Base-by-base conservation (phyloP, 2,888 invertebrate species). In the Agrotis puta region DNA sequence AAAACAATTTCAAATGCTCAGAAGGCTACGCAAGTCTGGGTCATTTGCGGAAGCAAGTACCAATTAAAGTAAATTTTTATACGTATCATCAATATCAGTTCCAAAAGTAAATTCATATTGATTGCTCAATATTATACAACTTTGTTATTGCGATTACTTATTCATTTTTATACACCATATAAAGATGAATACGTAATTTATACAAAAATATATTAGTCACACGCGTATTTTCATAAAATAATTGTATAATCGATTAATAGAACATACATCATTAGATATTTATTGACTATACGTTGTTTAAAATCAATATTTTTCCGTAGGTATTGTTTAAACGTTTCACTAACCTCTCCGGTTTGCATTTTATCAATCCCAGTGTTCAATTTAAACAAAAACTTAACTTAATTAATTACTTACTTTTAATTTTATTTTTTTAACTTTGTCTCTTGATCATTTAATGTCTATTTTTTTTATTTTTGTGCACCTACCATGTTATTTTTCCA, bases 91-190 rank as follows among this genome's bases (percentile, higher is more conserved):
- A 66, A 66, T 61, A 70, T 70, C 66, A 56, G 45, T 24, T 62
- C 54, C n/a, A 64, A 77, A 67, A 69, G 51, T 62, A 43, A 65
- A 71, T 71, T 74, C 64, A 56, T 27, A 58, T 57, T 67, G 22
- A 70, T 74, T 74, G 67, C 84, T 74, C 61, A 74, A 77, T 71
- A 64, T 80, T 83, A 77, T 74, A 72, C 47, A 74, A 74, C 54
- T 64, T 20, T 82, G 71, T 80, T 85, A 70, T 83, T 76, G 57
- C 71, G 58, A 50, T 74, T 64, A 73, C 53, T 24, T 64, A 43
- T 65, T 79, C 61, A 73, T 73, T 70, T 65, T 57, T 51, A 70
- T 53, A 77, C 63, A 62, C 53, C 50, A 75, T 62, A n/a, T 48
- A 65, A 11, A 53, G 54, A 68, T 67, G 39, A 20, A 24, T 62